A percentile compares a stretch with the other conserved stretches of the same genome.
These are phyloP conservation scores for Monopterus albus DNA, from an alignment of 2,113 vertebrate species.

Conservation along the genomic window DNA sequence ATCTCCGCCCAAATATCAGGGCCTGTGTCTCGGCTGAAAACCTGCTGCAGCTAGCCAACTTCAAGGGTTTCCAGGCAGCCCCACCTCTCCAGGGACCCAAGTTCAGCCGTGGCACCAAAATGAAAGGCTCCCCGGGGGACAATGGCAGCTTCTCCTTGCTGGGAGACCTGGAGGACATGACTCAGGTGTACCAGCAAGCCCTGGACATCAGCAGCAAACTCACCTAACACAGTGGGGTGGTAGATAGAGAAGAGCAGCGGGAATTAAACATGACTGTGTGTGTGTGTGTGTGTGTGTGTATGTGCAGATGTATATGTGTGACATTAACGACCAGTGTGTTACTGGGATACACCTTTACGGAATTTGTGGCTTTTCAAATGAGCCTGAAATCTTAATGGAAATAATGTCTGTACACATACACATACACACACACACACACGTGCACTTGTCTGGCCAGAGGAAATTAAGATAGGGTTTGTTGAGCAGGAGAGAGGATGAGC, in stretches of 20 bases:
- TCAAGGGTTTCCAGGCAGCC: conserved; percentile 86
- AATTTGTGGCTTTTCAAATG: conserved; percentile 53
- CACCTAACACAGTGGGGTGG: conserved; percentile 70
- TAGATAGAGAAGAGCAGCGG: conserved; percentile 49
- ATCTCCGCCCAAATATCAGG: conserved; percentile 86
- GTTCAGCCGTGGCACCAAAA: conserved; percentile 83
- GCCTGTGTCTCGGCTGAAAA: conserved; percentile 96
- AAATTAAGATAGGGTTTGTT: conserved; percentile 49
- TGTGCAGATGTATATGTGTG: conserved; percentile 45
- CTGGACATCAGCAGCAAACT: conserved; percentile 95
- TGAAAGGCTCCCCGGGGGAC: conserved; percentile 84
- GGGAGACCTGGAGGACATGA: conserved; percentile 96
- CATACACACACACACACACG: conserved; percentile 52
- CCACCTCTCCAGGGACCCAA: conserved; percentile 87
- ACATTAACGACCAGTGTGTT: conserved; percentile 82
- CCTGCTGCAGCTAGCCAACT: conserved; percentile 90
- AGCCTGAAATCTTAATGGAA: conserved; percentile 56
- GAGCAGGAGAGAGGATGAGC: conserved; percentile 57
- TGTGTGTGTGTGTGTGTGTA: conserved; percentile 11
- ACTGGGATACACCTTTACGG: conserved; percentile 78
- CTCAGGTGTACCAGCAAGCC: conserved; percentile 99
- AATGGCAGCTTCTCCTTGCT: conserved; percentile 96
- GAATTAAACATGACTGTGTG: conserved; percentile 21
- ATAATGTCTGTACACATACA: conserved; percentile 50
- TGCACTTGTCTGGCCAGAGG: conserved; percentile 59